Conservation (phyloP, 2,113 vertebrate genomes). For the Apteryx mantelli region DNA sequence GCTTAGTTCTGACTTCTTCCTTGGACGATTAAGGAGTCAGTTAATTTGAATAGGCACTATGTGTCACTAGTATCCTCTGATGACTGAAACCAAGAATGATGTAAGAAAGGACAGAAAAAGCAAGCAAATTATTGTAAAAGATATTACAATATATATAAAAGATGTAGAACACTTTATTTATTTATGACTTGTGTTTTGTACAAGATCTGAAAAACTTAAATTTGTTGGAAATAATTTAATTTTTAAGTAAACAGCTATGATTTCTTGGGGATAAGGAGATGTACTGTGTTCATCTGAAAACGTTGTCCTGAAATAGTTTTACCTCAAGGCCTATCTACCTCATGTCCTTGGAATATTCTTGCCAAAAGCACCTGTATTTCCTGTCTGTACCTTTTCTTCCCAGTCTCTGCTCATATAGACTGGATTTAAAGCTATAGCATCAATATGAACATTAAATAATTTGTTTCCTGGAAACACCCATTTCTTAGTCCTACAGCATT, state of each 20-base stretch:
- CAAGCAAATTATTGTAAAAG: background rate
- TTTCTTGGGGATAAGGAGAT: background rate
- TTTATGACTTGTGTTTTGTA: background rate
- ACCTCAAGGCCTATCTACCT: background rate
- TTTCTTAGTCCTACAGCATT: background rate
- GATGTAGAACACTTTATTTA: background rate
- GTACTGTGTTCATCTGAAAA: background rate
- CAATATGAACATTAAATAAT: background rate
- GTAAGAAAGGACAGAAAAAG: background rate
- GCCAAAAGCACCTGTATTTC: background rate
- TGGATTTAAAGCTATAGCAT: background rate
- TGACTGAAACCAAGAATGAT: background rate
- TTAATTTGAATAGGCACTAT: background rate
- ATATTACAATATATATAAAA: background rate
- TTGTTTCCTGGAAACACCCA: background rate
- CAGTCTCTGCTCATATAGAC: background rate
- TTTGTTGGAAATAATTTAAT: background rate
- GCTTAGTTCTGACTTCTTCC: background rate
- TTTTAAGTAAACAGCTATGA: background rate
- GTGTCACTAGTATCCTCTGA: background rate
- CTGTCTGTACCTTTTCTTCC: background rate
- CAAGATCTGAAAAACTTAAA: background rate
- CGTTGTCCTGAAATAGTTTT: background rate
- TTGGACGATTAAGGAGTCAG: background rate
- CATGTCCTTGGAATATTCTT: background rate